A percentile compares a stretch with the other conserved stretches of the same genome.
Conservation (phyloP, 1,140 invertebrate genomes). For the Limonius californicus region DNA sequence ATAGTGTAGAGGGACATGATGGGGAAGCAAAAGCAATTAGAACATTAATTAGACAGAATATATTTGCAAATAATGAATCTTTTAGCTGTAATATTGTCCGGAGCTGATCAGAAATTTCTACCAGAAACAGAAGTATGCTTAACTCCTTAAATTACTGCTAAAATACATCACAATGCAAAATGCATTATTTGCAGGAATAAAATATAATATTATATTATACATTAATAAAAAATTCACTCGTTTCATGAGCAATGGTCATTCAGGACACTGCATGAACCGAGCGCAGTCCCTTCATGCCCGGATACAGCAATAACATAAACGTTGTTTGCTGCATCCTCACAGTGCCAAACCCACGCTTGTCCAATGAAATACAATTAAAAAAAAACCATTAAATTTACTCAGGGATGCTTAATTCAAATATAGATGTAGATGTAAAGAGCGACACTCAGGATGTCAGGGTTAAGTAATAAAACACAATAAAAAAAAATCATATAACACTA, state of each 20-base stretch:
- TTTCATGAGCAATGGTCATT: slow-evolving; percentile 39
- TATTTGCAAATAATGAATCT: slow-evolving; percentile 49
- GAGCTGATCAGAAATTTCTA: slow-evolving; percentile 27
- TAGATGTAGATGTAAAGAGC: slow-evolving; percentile 29
- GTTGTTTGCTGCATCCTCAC: slow-evolving; percentile 19
- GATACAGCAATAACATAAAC: slow-evolving; percentile 45
- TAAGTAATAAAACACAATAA: slow-evolving; percentile 28
- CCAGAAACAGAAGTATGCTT: slow-evolving; percentile 44
- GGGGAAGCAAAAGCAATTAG: slow-evolving; percentile 37
- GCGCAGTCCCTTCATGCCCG: slow-evolving; percentile 41
- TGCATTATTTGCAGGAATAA: slow-evolving; percentile 69
- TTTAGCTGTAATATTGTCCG: slow-evolving; percentile 55
- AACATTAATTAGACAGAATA: slow-evolving; percentile 16
- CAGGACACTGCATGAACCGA: slow-evolving; percentile 39
- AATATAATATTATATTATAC: slow-evolving; percentile 68
- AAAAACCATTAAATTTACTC: neutral
- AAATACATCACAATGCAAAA: slow-evolving; percentile 78
- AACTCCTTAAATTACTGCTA: slow-evolving; percentile 66
- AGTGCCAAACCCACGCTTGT: slow-evolving; percentile 36
- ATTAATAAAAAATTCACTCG: slow-evolving; percentile 63
- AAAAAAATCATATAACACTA: slow-evolving; percentile 25
- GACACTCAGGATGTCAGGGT: slow-evolving; percentile 34
- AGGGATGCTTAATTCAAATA: slow-evolving; percentile 1
- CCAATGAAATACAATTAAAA: slow-evolving; percentile 3
- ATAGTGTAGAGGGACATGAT: slow-evolving; percentile 34